Conservation (phyloP, 2,797 vertebrate species). For the Tokudaia muenninki region DNA sequence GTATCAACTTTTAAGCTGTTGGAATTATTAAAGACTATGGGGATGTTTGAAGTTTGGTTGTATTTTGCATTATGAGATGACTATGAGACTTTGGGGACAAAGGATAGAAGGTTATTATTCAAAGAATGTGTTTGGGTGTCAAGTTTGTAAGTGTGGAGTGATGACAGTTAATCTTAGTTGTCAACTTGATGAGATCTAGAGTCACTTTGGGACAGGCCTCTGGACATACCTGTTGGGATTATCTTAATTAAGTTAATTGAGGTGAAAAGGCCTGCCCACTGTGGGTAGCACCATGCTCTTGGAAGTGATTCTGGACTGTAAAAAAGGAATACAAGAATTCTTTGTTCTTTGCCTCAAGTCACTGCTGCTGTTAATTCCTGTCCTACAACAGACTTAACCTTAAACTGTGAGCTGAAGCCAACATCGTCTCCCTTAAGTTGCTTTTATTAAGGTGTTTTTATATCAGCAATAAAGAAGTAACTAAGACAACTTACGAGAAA, state of each 20-base stretch:
- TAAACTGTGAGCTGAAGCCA: background rate
- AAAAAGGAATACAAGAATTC: no score
- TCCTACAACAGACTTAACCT: background rate
- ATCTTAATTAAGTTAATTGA: background rate
- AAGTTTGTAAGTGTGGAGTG: no score
- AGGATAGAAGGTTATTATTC: background rate
- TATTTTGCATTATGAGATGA: background rate
- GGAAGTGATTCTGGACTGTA: no score
- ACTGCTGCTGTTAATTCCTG: background rate
- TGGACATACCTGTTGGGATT: background rate
- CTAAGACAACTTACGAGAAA: background rate
- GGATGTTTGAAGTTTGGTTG: background rate
- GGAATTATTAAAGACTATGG: background rate
- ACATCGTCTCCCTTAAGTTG: background rate
- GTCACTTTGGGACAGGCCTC: background rate
- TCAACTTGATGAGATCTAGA: background rate
- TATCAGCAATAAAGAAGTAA: background rate
- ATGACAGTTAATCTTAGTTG: background rate
- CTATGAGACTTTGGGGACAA: background rate
- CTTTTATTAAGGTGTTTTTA: background rate
- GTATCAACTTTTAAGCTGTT: background rate
- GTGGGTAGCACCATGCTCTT: background rate
- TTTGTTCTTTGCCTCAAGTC: background rate
- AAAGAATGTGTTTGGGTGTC: background rate
- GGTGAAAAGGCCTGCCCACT: background rate